A percentile compares a stretch with the other conserved stretches of the same genome.
Evolutionary conservation across 2,113 vertebrate species (phyloP).

Genomic region (Myiozetetes cayanensis): DNA sequence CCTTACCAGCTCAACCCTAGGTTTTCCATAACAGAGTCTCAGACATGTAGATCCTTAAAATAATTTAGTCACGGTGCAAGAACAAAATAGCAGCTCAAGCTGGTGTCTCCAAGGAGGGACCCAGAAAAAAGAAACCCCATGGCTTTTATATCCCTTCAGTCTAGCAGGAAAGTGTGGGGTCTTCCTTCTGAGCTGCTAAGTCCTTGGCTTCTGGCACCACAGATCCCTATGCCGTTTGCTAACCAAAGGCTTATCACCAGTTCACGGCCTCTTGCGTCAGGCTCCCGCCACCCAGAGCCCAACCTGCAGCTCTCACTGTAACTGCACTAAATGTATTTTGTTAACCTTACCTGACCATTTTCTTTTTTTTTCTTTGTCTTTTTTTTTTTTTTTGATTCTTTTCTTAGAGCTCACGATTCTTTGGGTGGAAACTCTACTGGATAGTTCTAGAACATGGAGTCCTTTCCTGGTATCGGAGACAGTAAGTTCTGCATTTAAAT

Average conservation of each 20-base stretch:
- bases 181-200: not conserved
- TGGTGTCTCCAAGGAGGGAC: not conserved
- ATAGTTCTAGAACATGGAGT: slow-evolving; percentile 88
- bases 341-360: not conserved
- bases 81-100: not conserved
- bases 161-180: not conserved
- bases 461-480: slow-evolving; percentile 88
- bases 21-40: not conserved
- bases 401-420: slow-evolving; percentile 83
- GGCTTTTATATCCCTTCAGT: not conserved
- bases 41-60: not conserved
- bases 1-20: not conserved
- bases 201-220: not conserved
- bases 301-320: not conserved
- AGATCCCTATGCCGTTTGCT: not conserved
- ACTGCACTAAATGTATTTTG: not conserved
- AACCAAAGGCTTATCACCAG: not conserved
- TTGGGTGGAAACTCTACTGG: slow-evolving; percentile 89
- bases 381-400: not conserved
- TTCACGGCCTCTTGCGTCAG: not conserved
- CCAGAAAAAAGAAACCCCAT: accelerated
- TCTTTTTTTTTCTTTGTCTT: not conserved
- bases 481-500: slow-evolving; percentile 78
- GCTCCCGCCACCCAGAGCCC: not conserved
- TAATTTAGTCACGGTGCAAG: not conserved